Conservation (phyloP, 2,888 invertebrate species). For the Pomacea canaliculata region DNA sequence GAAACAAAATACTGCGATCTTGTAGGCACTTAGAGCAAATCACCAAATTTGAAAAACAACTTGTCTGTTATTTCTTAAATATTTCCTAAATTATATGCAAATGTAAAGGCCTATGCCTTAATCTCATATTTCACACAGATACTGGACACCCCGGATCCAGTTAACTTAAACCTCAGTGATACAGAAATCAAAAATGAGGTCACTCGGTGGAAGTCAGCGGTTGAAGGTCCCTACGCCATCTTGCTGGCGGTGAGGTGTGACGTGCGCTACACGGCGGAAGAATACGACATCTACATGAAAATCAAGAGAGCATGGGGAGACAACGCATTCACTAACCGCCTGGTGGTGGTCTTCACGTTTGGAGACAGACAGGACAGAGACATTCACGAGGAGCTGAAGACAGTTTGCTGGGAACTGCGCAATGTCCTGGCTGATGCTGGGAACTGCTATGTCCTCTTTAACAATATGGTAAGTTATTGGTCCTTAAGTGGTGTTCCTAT, state of each 20-base stretch:
- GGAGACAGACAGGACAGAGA: constrained; percentile 17
- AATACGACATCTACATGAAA: constrained; percentile 16
- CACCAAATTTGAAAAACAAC: too few relatives aligned
- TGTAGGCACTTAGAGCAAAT: too few relatives aligned
- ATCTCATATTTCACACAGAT: neutral
- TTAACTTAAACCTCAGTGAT: neutral
- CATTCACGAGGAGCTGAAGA: constrained; percentile 4
- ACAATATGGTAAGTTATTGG: neutral
- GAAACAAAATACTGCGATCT: too few relatives aligned
- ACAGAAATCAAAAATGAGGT: constrained; percentile 11
- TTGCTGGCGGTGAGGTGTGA: constrained; percentile 25
- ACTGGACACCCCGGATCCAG: neutral
- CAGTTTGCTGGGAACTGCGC: constrained; percentile 14
- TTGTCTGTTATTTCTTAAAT: too few relatives aligned
- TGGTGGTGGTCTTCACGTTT: constrained; percentile 19
- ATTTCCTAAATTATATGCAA: too few relatives aligned
- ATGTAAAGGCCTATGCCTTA: too few relatives aligned
- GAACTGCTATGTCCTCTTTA: constrained; percentile 13
- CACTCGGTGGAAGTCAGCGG: constrained; percentile 5
- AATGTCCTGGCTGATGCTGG: constrained; percentile 15
- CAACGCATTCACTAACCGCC: neutral
- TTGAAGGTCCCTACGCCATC: neutral
- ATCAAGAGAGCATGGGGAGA: constrained; percentile 16
- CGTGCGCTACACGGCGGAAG: constrained; percentile 24
- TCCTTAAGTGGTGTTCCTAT: too few relatives aligned